phyloP scores from a whole-genome alignment of 2,888 invertebrate species.

The Drosophila percnosoma region DNA sequence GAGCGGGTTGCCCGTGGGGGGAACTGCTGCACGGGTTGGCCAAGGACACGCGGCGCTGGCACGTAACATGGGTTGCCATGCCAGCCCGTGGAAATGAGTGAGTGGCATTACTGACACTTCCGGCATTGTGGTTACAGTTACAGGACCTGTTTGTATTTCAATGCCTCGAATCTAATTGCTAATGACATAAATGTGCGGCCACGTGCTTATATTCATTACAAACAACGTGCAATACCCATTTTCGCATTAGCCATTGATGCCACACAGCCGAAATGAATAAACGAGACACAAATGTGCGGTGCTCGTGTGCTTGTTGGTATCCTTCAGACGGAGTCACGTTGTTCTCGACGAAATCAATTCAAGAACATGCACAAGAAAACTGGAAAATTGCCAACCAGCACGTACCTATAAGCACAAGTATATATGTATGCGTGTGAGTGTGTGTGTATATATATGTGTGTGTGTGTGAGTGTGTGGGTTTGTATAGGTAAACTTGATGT shows the following conservation, averaged over 20 bases:
- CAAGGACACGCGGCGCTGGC: conserved; percentile 14
- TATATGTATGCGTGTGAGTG: not conserved
- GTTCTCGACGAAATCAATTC: conserved; percentile 66
- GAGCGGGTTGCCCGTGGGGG: not conserved
- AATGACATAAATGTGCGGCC: conserved; percentile 63
- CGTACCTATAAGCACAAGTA: conserved; percentile 31
- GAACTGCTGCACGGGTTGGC: not conserved
- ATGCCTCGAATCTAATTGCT: conserved; percentile 55
- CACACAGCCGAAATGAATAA: conserved; percentile 43
- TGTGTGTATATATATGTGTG: not conserved
- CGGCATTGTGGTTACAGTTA: conserved; percentile 11
- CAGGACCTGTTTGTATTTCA: not conserved
- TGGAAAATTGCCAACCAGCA: conserved; percentile 48
- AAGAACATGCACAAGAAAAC: conserved; percentile 49
- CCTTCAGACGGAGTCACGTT: conserved; percentile 62
- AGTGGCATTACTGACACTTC: conserved; percentile 27
- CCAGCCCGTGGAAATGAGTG: conserved; percentile 3
- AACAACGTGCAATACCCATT: conserved; percentile 62
- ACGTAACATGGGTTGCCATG: conserved; percentile 2
- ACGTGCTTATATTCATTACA: conserved; percentile 68
- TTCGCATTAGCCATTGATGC: conserved; percentile 73
- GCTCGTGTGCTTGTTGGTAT: not conserved
- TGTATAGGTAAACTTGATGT: conserved; percentile 15
- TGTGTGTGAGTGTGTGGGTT: not conserved
- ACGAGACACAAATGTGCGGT: conserved; percentile 11